Evolutionary conservation across 2,888 invertebrate species (phyloP).

Genomic region (Caenorhabditis zanzibari): DNA sequence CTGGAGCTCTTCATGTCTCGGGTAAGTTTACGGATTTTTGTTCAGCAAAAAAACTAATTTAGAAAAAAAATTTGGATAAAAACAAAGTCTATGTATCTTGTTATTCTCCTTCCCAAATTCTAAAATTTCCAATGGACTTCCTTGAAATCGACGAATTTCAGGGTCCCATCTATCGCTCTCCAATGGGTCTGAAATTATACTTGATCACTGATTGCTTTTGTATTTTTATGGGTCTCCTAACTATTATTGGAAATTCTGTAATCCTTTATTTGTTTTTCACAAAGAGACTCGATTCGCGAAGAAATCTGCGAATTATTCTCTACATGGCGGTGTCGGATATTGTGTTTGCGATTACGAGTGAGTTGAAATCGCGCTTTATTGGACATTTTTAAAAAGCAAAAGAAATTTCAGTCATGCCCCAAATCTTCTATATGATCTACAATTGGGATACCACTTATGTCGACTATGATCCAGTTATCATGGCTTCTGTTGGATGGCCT

Average conservation of each 20-base stretch:
- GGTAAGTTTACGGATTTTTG: background rate
- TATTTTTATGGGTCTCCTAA: constrained; percentile 23
- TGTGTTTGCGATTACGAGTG: constrained; percentile 23
- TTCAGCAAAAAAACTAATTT: background rate
- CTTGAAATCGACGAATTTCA: background rate
- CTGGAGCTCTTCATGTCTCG: background rate
- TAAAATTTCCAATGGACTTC: background rate
- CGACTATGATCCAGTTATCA: constrained; percentile 26
- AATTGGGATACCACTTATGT: constrained; percentile 22
- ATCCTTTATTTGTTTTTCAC: constrained; percentile 42
- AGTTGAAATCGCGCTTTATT: background rate
- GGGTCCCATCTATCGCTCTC: background rate
- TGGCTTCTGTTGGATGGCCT: constrained; percentile 36
- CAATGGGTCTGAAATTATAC: constrained; percentile 36
- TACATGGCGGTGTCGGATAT: constrained; percentile 47
- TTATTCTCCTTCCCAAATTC: background rate
- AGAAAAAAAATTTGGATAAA: background rate
- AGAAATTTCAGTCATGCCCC: constrained; percentile 47
- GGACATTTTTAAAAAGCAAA: too few relatives aligned
- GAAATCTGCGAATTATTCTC: constrained; percentile 45
- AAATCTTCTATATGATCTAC: constrained; percentile 36
- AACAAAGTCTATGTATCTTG: too few relatives aligned
- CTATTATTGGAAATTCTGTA: constrained; percentile 31
- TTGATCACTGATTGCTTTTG: constrained; percentile 51
- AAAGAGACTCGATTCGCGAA: constrained; percentile 35